A percentile compares a stretch with the other conserved stretches of the same genome.
Evolutionary conservation across 2,797 vertebrate genomes (phyloP).

Genomic region (Poecilia picta): DNA sequence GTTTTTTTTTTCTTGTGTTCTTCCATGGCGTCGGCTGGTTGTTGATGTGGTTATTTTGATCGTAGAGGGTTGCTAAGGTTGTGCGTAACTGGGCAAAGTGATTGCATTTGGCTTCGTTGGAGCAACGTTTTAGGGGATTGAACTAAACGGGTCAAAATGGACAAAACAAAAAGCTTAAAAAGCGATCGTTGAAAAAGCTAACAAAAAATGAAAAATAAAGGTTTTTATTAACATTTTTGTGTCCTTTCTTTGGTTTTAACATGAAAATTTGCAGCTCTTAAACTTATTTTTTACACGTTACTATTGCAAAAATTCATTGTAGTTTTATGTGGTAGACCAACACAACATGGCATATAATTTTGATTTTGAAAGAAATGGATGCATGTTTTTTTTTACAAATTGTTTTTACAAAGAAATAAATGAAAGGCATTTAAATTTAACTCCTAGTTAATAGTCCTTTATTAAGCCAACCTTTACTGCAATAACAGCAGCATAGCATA

Average conservation of each 20-base stretch:
- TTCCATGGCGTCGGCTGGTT: conserved; percentile 25
- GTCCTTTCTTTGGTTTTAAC: conserved; percentile 22
- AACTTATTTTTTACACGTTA: not conserved
- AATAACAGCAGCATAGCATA: not conserved
- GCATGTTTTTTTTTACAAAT: not conserved
- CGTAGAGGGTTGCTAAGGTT: conserved; percentile 69
- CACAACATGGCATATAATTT: not conserved
- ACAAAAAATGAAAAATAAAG: conserved; percentile 86
- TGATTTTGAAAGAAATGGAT: not conserved
- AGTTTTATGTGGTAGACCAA: not conserved
- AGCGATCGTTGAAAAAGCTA: conserved; percentile 70
- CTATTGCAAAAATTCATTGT: not conserved
- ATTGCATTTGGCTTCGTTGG: conserved; percentile 44
- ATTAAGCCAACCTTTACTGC: not conserved
- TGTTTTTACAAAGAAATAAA: not conserved
- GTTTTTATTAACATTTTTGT: conserved; percentile 86
- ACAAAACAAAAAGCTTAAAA: conserved; percentile 47
- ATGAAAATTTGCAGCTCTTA: not conserved
- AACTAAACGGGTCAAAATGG: conserved; percentile 56
- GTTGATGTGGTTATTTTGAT: conserved; percentile 84
- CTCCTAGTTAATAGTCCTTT: not conserved
- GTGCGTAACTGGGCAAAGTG: conserved; percentile 52
- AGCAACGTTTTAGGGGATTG: conserved; percentile 45
- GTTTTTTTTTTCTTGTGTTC: conserved; percentile 34
- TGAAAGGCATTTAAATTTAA: not conserved